Base-by-base conservation (phyloP, 2,797 vertebrate genomes). In the Pangasius krempfi region DNA sequence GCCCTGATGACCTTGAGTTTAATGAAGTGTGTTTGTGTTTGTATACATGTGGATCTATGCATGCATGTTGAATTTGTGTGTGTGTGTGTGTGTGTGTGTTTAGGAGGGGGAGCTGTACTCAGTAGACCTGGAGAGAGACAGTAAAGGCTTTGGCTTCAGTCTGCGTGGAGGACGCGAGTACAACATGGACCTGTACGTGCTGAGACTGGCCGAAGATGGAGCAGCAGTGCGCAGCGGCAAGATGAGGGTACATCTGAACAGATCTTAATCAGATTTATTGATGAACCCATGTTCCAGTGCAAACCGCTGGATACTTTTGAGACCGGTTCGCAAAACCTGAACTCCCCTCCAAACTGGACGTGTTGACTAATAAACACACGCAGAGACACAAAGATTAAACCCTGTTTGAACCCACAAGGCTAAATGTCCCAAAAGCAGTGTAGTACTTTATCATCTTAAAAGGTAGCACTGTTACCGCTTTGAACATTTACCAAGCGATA, bases 121-220 rank as follows among this genome's bases (percentile, higher is more conserved):
- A 3, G 98, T 98, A 94, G 98, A 99, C 92, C 95, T 99, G 93
- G 98, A 99, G 93, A 97, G 98, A 93, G 98, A 99, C 96, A 96
- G 95, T 94, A 99, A 99, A 95, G 98, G 98, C 40, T 99, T 99
- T 89, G 98, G 98, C 92, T 99, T 99, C 93, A 99, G 98, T 92
- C 97, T 99, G 92, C 96, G 98, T 89, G 98, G 98, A 5, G 98
- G 98, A 84, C 96, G 97, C 90, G 98, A 99, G 92, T 99, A 99
- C 94, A 99, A 99, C 91, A 99, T 99, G 98, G 98, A 99, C 92
- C 97, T 99, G 90, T 99, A 99, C 27, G 98, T 99, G 89, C 94
- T 99, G 95, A 96, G 98, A 92, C 96, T 99, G 86, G 98, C 98
- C 4, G 98, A 99, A 94, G 98, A 99, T 0, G 98, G 98, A 90